These are phyloP conservation scores for Antechinus flavipes DNA, from an alignment of 2,113 vertebrate species.

Conservation along the genomic window DNA sequence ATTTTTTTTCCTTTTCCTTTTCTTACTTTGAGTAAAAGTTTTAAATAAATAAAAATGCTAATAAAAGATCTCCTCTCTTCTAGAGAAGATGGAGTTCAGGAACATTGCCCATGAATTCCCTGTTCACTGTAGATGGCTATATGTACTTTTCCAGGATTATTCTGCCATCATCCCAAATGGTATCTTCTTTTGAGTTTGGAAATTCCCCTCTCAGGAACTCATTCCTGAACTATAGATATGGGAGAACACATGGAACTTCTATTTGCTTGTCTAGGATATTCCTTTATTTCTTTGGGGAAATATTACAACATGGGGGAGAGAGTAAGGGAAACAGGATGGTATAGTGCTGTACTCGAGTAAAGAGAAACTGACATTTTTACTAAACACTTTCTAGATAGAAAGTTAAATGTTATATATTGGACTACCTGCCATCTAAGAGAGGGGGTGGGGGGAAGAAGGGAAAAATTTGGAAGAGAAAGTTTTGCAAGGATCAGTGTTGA, in stretches of 20 bases:
- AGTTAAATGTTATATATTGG: not conserved
- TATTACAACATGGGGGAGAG: not conserved
- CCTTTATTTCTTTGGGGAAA: not conserved
- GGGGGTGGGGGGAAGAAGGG: no score
- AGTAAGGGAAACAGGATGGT: not conserved
- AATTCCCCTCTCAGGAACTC: not conserved
- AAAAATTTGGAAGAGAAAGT: no score
- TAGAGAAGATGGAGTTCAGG: not conserved
- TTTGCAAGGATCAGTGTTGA: no score
- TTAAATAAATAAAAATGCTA: no score
- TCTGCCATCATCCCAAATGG: not conserved
- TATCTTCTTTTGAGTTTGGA: not conserved
- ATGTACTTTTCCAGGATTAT: not conserved
- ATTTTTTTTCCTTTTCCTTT: no score
- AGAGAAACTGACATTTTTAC: not conserved
- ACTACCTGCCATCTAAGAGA: no score
- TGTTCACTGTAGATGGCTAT: not conserved
- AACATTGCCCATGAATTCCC: not conserved
- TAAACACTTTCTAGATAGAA: not conserved
- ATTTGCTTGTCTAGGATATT: not conserved
- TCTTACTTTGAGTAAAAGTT: no score
- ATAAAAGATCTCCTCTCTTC: not conserved
- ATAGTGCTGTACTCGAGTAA: not conserved
- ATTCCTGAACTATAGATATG: not conserved
- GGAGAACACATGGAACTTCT: not conserved